Base-by-base conservation (phyloP, 2,888 invertebrate species). In the Apotomis turbidana region DNA sequence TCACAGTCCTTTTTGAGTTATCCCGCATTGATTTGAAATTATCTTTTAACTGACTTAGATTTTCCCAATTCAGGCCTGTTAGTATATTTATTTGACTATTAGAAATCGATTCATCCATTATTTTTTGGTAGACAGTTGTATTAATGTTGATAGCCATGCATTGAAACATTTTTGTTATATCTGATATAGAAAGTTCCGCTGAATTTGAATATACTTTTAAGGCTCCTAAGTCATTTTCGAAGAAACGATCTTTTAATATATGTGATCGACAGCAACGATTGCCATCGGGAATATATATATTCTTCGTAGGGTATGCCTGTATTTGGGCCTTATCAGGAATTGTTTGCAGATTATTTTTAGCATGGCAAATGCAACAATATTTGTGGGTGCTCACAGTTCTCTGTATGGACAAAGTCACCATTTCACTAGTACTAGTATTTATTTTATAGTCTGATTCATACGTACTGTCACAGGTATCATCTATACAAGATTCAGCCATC, bases 221-320 rank as follows among this genome's bases (percentile, higher is more conserved):
- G 15, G 49, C 27, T 27, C 10, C 27, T 62, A 51, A 62, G 62
- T 62, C 62, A 62, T 62, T 62, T 51, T 51, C 62, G 62, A 62
- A 62, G 27, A 62, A 62, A 15, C 62, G 15, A 27, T 62, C 62
- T 62, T 62, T 62, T 51, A 51, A 51, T 8, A 62, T 62, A 36
- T 62, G 62, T 62, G 62, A 62, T 62, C 61, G 62, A 51, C 51
- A 62, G 62, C 62, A 62, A 62, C 62, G 51, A 62, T 62, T 62
- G 12, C 62, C 62, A 10, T 62, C 10, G 62, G 62, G 62, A 62
- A 62, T 9, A 9, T 61, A 59, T 41, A 41, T 41, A 41, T 41
- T 41, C 41, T 51, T 51, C 51, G 51, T 51, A 51, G 51, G 3
- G 51, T 51, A 51, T 9, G 51, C 51, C 51, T 51, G 51, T 3